Conservation (phyloP, 1,140 invertebrate species). For the Sycophaga agraensis region DNA sequence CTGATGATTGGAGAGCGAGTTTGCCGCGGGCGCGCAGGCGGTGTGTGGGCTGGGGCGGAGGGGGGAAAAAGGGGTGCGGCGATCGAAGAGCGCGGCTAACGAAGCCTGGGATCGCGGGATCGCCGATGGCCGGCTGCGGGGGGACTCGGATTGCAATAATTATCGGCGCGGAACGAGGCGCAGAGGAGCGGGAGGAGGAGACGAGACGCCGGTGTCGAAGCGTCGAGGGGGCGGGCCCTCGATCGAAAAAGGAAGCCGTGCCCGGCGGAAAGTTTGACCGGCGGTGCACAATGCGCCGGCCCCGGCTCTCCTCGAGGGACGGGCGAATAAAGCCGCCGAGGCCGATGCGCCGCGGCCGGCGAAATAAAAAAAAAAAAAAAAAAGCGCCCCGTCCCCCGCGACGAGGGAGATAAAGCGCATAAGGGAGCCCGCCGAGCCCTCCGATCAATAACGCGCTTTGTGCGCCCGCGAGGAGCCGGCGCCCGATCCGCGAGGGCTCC, state of each 20-base stretch:
- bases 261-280: constrained; percentile 55
- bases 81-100: too few relatives aligned
- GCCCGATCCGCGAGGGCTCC: too few relatives aligned
- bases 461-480: too few relatives aligned
- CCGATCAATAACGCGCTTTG: constrained; percentile 54
- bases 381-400: background rate
- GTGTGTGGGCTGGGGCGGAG: too few relatives aligned
- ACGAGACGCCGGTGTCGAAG: background rate
- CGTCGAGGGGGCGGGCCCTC: constrained; percentile 2
- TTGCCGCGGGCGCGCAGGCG: too few relatives aligned
- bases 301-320: constrained; percentile 28
- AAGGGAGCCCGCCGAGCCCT: constrained; percentile 34
- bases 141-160: constrained; percentile 47
- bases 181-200: background rate
- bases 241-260: constrained; percentile 37
- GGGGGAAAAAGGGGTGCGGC: too few relatives aligned
- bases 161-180: constrained; percentile 34
- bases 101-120: too few relatives aligned
- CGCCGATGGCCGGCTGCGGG: too few relatives aligned
- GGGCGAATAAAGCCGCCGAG: background rate
- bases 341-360: background rate
- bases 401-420: constrained; percentile 21
- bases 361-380: too few relatives aligned
- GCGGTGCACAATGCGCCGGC: constrained; percentile 38
- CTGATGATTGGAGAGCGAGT: too few relatives aligned